phyloP scores from a whole-genome alignment of 1,140 invertebrate genomes.

The Drosophila punjabiensis region DNA sequence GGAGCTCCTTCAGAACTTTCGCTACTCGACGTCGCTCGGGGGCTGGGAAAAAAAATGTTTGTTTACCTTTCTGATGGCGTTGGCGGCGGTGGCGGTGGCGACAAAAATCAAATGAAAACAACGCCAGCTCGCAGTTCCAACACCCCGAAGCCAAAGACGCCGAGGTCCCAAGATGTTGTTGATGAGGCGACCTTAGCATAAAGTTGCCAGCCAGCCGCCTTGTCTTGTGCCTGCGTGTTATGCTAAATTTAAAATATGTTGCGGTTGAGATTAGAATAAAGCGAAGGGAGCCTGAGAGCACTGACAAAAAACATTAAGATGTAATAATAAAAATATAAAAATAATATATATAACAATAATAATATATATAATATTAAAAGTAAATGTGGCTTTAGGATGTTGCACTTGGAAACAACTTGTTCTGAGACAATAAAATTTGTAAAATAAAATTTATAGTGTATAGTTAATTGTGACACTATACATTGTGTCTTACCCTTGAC shows the following conservation, averaged over 20 bases:
- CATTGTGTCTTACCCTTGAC: no score
- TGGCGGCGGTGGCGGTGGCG: conserved; percentile 48
- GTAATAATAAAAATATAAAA: no score
- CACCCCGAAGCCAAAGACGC: conserved; percentile 48
- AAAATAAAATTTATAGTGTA: no score
- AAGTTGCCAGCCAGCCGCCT: conserved; percentile 48
- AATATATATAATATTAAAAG: no score
- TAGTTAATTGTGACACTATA: no score
- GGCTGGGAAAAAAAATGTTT: conserved; percentile 34
- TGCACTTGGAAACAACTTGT: no score
- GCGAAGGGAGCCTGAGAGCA: conserved; percentile 32
- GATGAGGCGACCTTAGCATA: conserved; percentile 62
- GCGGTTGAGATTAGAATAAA: conserved; percentile 74
- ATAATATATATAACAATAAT: no score
- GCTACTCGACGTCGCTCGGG: conserved; percentile 17
- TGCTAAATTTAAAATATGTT: conserved; percentile 79
- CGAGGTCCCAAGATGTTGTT: conserved; percentile 51
- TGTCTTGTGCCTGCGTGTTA: conserved; percentile 47
- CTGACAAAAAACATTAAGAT: no score
- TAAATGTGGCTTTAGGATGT: no score
- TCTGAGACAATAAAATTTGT: no score
- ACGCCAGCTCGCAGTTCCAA: conserved; percentile 60
- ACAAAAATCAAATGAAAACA: conserved; percentile 77
- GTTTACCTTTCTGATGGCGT: conserved; percentile 69
- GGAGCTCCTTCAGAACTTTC: neutral